A percentile compares a stretch with the other conserved stretches of the same genome.
These are phyloP conservation scores for Rhinopomastus cyanomelas DNA, from an alignment of 2,113 vertebrate species.

Conservation along the genomic window DNA sequence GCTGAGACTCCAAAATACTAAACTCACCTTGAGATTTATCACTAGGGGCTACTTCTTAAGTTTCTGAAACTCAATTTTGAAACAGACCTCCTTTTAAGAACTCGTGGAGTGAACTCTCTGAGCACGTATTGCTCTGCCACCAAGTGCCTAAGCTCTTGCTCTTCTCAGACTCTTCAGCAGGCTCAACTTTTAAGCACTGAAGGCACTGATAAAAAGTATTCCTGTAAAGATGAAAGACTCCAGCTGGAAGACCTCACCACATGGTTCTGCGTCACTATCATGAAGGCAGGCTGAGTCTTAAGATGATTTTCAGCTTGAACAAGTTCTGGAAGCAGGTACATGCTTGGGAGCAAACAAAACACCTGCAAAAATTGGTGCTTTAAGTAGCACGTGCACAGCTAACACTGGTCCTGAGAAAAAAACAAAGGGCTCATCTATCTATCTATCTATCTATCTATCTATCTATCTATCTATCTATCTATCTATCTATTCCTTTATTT, in stretches of 20 bases:
- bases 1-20: background rate
- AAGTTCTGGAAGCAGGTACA: background rate
- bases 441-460: too few relatives aligned
- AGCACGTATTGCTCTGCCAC: background rate
- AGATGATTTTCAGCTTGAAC: too few relatives aligned
- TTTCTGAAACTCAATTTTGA: background rate
- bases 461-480: too few relatives aligned
- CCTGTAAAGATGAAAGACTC: background rate
- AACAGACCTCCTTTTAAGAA: background rate
- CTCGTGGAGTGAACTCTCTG: background rate
- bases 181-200: background rate
- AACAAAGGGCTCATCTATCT: background rate
- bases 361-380: background rate
- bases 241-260: background rate
- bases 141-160: background rate
- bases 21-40: background rate
- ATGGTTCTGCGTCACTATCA: background rate
- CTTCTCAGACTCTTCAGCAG: background rate
- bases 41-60: background rate
- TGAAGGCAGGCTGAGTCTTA: background rate
- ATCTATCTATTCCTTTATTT: background rate
- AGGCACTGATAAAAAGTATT: background rate
- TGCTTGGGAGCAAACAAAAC: background rate
- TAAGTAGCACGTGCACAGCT: background rate
- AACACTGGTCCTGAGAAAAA: background rate